Evolutionary conservation across 2,888 invertebrate genomes (phyloP).

Genomic region (Oxystoma pomonae): DNA sequence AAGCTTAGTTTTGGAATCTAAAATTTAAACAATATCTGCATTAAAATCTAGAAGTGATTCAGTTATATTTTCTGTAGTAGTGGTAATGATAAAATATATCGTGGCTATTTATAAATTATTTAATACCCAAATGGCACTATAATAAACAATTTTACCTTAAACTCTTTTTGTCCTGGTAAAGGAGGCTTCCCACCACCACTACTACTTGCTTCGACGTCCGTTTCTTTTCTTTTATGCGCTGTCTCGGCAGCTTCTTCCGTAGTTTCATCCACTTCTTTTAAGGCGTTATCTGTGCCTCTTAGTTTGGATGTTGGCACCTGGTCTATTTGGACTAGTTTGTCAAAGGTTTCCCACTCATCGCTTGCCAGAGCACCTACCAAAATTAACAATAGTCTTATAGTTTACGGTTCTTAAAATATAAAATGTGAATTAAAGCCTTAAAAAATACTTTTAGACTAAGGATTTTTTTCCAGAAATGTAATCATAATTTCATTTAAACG

Average conservation of each 20-base stretch:
- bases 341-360: constrained; percentile 56
- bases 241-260: no score
- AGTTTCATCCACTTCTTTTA: constrained; percentile 31
- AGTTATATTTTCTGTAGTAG: no score
- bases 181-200: not conserved
- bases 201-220: not conserved
- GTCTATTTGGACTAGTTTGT: constrained; percentile 13
- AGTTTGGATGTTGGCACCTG: constrained; percentile 2
- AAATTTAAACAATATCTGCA: not conserved
- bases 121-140: no score
- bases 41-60: no score
- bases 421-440: not conserved
- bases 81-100: no score
- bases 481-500: no score
- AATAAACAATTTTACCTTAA: not conserved
- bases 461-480: not conserved
- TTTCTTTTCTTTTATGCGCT: not conserved
- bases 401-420: constrained; percentile 59
- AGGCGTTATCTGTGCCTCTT: constrained; percentile 17
- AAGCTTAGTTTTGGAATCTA: not conserved
- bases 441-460: no score
- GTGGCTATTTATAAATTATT: no score
- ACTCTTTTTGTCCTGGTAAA: not conserved
- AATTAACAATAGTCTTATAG: no score
- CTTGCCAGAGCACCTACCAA: constrained; percentile 58